A percentile compares a stretch with the other conserved stretches of the same genome.
Conservation (phyloP, 2,888 invertebrate species). For the Neocrepidodera transversa region DNA sequence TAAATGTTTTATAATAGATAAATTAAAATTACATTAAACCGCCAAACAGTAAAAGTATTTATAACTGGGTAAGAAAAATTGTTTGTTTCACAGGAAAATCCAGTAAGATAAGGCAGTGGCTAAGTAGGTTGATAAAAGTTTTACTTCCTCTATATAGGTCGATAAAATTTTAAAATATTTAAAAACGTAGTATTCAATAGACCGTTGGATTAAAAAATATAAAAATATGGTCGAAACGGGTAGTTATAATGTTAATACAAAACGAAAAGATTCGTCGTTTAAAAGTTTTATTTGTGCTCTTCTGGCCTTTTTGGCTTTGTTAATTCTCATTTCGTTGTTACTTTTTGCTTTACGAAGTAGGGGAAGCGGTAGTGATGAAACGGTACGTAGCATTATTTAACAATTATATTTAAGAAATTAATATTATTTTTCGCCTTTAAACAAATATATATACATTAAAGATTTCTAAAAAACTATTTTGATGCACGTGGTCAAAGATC, state of each 20-base stretch:
- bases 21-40: too few relatives aligned
- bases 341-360: conserved; percentile 8
- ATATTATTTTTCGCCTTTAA: too few relatives aligned
- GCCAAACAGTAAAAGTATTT: too few relatives aligned
- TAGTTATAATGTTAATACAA: conserved; percentile 5
- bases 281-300: conserved; percentile 39
- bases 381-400: too few relatives aligned
- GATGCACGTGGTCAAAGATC: too few relatives aligned
- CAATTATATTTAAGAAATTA: too few relatives aligned
- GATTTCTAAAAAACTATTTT: too few relatives aligned
- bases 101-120: conserved; percentile 16
- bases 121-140: background rate
- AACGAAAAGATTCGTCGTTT: conserved; percentile 28
- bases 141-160: conserved; percentile 11
- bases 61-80: background rate
- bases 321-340: conserved; percentile 35
- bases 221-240: conserved; percentile 17
- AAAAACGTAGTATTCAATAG: background rate
- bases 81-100: conserved; percentile 14
- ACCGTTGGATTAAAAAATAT: background rate
- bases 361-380: background rate
- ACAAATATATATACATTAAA: too few relatives aligned
- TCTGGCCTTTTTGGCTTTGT: conserved; percentile 36
- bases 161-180: background rate
- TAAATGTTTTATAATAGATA: too few relatives aligned